phyloP scores from a whole-genome alignment of 2,888 invertebrate genomes.

The Diloba caeruleocephala region DNA sequence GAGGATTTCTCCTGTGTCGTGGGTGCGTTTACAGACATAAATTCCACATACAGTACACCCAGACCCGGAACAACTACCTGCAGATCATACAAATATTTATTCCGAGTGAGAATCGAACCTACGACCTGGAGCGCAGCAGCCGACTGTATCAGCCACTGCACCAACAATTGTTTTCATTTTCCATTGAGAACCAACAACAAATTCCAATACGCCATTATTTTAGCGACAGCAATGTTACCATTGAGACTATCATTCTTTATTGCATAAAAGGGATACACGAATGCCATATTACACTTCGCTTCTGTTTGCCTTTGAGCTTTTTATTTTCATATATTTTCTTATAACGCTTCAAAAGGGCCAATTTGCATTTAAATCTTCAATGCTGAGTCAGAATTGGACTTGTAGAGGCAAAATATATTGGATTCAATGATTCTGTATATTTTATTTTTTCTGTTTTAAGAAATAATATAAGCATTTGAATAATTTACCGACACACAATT shows the following conservation, averaged over 20 bases:
- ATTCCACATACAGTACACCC: too few relatives aligned
- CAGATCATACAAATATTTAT: too few relatives aligned
- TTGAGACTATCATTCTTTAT: slow-evolving; percentile 3
- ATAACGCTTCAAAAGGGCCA: slow-evolving; percentile 41
- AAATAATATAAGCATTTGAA: too few relatives aligned
- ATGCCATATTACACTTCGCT: slow-evolving; percentile 37
- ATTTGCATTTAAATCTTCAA: slow-evolving; percentile 56
- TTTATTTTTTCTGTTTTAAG: slow-evolving; percentile 10
- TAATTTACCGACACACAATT: too few relatives aligned
- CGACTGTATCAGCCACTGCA: too few relatives aligned
- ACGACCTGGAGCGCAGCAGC: too few relatives aligned
- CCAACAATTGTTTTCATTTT: too few relatives aligned
- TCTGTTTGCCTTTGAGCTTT: slow-evolving; percentile 28
- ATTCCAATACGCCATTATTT: slow-evolving; percentile 6
- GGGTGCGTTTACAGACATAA: too few relatives aligned
- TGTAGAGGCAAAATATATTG: slow-evolving; percentile 34
- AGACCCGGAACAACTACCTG: too few relatives aligned
- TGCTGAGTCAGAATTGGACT: slow-evolving; percentile 8
- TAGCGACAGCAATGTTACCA: not conserved
- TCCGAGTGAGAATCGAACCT: too few relatives aligned
- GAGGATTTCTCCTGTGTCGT: too few relatives aligned
- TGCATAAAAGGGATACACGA: slow-evolving; percentile 20
- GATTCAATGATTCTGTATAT: slow-evolving; percentile 28
- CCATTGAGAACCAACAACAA: too few relatives aligned
- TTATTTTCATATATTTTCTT: slow-evolving; percentile 44